Evolutionary conservation across 2,113 vertebrate genomes (phyloP).

Genomic region (Lepidothrix coronata): DNA sequence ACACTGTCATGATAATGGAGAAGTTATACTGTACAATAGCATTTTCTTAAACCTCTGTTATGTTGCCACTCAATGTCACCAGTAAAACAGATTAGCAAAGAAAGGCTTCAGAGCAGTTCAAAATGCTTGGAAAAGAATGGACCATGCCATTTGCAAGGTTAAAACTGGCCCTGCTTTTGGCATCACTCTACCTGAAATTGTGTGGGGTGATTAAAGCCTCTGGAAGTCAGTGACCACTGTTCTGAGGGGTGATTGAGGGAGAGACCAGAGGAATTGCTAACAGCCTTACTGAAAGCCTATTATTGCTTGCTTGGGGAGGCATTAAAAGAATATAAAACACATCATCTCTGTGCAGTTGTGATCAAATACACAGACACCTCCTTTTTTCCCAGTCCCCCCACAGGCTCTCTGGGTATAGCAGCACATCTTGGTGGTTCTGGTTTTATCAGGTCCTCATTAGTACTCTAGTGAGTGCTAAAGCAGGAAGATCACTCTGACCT

Average conservation of each 20-base stretch:
- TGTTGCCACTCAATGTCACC: neutral
- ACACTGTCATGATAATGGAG: neutral
- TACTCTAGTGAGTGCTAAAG: neutral
- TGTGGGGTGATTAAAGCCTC: neutral
- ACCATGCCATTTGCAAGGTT: neutral
- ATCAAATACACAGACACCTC: neutral
- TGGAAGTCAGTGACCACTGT: neutral
- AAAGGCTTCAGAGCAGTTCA: neutral
- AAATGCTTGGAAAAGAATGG: rapidly evolving
- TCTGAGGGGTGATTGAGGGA: neutral
- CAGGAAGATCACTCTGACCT: neutral
- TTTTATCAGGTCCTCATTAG: neutral
- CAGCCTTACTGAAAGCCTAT: neutral
- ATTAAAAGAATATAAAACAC: neutral
- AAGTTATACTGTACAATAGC: neutral
- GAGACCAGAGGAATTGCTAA: neutral
- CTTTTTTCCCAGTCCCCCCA: neutral
- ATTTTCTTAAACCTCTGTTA: neutral
- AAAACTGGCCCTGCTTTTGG: neutral
- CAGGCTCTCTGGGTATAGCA: neutral
- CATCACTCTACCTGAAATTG: neutral
- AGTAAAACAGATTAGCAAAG: neutral
- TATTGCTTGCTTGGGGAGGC: neutral
- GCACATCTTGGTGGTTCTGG: neutral
- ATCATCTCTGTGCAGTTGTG: neutral